These are phyloP conservation scores for Semotilus atromaculatus DNA, from an alignment of 2,797 vertebrate species.

Conservation along the genomic window DNA sequence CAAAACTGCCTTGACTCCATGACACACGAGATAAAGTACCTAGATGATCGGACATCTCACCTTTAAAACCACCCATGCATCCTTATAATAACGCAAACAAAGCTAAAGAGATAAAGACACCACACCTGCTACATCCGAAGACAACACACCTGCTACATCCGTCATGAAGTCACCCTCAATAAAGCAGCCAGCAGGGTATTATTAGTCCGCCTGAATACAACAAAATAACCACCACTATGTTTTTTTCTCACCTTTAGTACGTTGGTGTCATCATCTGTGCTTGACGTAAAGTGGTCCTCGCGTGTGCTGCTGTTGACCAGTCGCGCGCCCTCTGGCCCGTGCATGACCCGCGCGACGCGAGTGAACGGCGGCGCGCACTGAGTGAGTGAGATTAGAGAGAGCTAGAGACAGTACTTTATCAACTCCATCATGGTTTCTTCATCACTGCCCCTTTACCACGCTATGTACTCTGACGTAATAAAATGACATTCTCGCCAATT, in stretches of 20 bases:
- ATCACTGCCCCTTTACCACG: not conserved
- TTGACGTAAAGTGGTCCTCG: constrained; percentile 35
- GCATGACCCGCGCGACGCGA: not conserved
- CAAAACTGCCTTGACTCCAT: not conserved
- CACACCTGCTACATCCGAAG: not conserved
- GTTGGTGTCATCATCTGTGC: constrained; percentile 50
- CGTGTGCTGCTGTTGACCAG: not conserved
- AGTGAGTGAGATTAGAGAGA: constrained; percentile 13
- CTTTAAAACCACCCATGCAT: not conserved
- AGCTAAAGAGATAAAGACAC: not conserved
- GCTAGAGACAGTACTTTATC: constrained; percentile 41
- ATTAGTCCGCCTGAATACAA: not conserved
- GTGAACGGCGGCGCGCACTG: not conserved
- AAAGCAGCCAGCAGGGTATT: not conserved
- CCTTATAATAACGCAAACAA: not conserved
- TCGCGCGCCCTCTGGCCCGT: not conserved
- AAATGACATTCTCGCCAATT: not conserved
- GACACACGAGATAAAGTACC: not conserved
- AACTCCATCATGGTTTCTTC: not conserved
- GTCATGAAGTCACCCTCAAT: not conserved
- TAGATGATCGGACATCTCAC: not conserved
- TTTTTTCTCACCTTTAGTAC: constrained; percentile 43
- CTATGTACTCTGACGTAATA: not conserved
- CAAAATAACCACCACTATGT: not conserved
- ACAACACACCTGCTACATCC: not conserved